Evolutionary conservation across 2,113 vertebrate species (phyloP), one percentile per base, ranked within the genome.

Genomic region (Percina caprodes): DNA sequence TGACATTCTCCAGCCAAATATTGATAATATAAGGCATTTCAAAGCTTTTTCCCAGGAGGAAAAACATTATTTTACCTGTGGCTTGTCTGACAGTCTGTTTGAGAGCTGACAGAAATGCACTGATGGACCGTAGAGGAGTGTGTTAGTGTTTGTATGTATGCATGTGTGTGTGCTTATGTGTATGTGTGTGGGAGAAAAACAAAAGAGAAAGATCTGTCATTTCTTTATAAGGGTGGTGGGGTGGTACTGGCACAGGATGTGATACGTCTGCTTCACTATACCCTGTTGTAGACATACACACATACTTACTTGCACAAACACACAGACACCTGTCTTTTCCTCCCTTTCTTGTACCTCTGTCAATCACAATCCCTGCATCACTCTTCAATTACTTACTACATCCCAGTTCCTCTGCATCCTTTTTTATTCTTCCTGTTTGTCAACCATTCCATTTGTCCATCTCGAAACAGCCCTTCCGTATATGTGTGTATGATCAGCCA

Each of bases 31-130:
- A 89, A 75, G 54, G 88, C 74, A 80, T 89, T 91, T 91, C 88
- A 84, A 88, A 89, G 87, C 81, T 77, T 85, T 89, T 86, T 86
- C 85, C 87, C 91, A 82, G 79, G 59, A 69, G 89, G 78, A 39
- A 85, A 92, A 87, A 86, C 70, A 85, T 89, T 90, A 84, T 88
- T 91, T 89, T 92, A 94, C 91, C 92, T 91, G 88, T 87, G 86
- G 80, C 86, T 89, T 78, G 79, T 93, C 85, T 91, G 91, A 92
- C 91, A 92, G 91, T 72, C 88, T 87, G 79, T 45, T 89, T 42
- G 19, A 68, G 69, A 67, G 79, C 81, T 94, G 90, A 92, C 90
- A 89, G 82, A 82, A 85, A 86, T 30, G 60, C 76, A 90, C 84
- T 88, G 69, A 75, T 75, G 80, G 77, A 84, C 83, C 21, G 52